A percentile compares a stretch with the other conserved stretches of the same genome.
Evolutionary conservation across 92 coral and sea anemone genomes (phyloP).

Genomic region (Palythoa grandiflora): DNA sequence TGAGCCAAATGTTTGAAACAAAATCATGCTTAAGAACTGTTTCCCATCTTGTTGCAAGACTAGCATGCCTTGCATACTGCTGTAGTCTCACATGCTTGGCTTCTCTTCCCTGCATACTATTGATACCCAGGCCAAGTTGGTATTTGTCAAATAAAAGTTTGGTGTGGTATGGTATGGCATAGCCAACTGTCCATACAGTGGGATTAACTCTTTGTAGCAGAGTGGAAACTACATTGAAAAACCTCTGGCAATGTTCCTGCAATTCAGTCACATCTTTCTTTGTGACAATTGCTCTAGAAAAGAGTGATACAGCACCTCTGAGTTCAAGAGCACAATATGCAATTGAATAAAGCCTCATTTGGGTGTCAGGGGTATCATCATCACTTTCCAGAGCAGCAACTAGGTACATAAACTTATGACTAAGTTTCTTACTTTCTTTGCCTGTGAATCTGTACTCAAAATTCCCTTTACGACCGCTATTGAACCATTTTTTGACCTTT

Average conservation of each 20-base stretch:
- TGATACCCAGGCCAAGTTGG: constrained; percentile 64
- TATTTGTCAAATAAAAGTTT: constrained; percentile 45
- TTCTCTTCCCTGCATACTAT: constrained; percentile 78
- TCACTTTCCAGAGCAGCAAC: constrained; percentile 47
- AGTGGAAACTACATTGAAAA: constrained; percentile 53
- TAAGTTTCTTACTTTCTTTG: constrained; percentile 64
- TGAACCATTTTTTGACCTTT: constrained; percentile 50
- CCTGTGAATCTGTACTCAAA: constrained; percentile 65
- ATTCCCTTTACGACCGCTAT: constrained; percentile 48
- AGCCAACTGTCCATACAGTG: constrained; percentile 72
- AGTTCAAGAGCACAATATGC: constrained; percentile 67
- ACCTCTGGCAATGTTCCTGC: constrained; percentile 40
- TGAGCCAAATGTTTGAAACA: constrained; percentile 65
- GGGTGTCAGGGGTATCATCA: constrained; percentile 42
- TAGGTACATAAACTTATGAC: constrained; percentile 75
- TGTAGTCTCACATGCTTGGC: constrained; percentile 69
- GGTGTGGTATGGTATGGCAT: constrained; percentile 72
- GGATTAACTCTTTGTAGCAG: constrained; percentile 52
- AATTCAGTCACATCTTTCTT: constrained; percentile 14
- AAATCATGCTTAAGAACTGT: constrained; percentile 71
- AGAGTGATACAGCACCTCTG: constrained; percentile 72
- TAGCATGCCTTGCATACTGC: constrained; percentile 72
- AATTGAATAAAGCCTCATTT: constrained; percentile 56
- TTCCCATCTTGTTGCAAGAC: constrained; percentile 68
- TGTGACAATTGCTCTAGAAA: constrained; percentile 45